Evolutionary conservation across 2,113 vertebrate genomes (phyloP), one percentile per base, ranked within the genome.

Genomic region (Gnathonemus echidnorhynchus): DNA sequence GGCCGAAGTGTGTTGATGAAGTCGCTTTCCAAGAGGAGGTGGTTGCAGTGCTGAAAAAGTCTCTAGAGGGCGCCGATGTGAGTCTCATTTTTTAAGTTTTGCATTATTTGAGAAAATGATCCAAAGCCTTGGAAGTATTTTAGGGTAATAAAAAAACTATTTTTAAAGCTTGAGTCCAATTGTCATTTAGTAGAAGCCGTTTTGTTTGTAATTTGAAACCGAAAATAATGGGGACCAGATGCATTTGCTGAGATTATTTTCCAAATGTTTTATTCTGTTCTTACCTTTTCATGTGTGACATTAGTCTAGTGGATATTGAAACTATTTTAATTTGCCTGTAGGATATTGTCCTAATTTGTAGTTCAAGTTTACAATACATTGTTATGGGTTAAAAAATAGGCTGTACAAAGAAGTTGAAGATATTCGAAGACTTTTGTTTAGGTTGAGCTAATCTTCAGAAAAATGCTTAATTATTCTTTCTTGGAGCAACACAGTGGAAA

Each of bases 1-100:
- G 98, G n/a, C 98, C 98, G 0, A 99, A 97, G 94, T 97, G 97
- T 85, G 96, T 99, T 48, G 97, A 98, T 95, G 98, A 99, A 91
- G 97, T 99, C 0, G 98, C 98, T 21, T 99, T 96, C 93, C 98
- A 99, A 94, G 98, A 99, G 88, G 98, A 99, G 94, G 98, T 98
- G 88, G 97, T 99, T 84, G 97, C 98, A 19, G 97, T 99, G 11
- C 93, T 99, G 90, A 99, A 99, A 94, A 99, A 98, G 89, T 98
- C 97, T 87, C 93, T 99, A 94, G 95, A 98, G 90, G 98, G 98
- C 93, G 98, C 98, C 90, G 98, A 99, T 95, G 98, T 99, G 91
- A 97, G 97, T 97, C 58, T 2, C 80, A 87, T 53, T 62, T 2
- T 48, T 46, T 24, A 89, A 42, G 15, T 35, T 87, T 80, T 19